Conservation (phyloP, 2,888 invertebrate genomes). For the Hedya salicella region DNA sequence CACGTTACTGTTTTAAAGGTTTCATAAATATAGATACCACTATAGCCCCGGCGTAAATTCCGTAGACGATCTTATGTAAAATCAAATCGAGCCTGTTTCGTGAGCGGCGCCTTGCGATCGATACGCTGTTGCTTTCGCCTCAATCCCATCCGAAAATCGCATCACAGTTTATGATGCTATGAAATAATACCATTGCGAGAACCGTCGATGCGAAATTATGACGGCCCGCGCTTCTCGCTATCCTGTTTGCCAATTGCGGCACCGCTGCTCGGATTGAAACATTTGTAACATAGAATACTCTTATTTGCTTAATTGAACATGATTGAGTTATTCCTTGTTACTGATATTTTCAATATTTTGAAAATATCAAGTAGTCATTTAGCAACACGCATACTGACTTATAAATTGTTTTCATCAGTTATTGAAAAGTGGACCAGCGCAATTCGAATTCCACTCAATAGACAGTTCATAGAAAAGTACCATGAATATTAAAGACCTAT, state of each 20-base stretch:
- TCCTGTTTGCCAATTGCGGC: constrained; percentile 14
- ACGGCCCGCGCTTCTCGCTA: constrained; percentile 44
- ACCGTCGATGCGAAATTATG: constrained; percentile 52
- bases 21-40: no score
- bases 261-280: background rate
- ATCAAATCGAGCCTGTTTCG: constrained; percentile 51
- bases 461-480: no score
- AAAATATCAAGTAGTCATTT: no score
- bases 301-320: constrained; percentile 27
- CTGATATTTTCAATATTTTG: constrained; percentile 1
- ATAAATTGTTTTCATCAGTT: no score
- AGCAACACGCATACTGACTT: no score
- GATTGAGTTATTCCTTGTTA: background rate
- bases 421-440: no score
- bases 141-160: constrained; percentile 59
- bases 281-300: constrained; percentile 1
- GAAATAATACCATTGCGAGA: constrained; percentile 56
- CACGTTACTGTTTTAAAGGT: no score
- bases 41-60: no score
- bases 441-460: no score
- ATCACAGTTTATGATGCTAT: constrained; percentile 59
- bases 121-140: constrained; percentile 51
- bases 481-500: no score
- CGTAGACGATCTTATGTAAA: no score
- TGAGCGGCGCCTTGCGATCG: constrained; percentile 52